A percentile compares a stretch with the other conserved stretches of the same genome.
Conservation (phyloP, 2,888 invertebrate species). For the Rhagonycha lutea region DNA sequence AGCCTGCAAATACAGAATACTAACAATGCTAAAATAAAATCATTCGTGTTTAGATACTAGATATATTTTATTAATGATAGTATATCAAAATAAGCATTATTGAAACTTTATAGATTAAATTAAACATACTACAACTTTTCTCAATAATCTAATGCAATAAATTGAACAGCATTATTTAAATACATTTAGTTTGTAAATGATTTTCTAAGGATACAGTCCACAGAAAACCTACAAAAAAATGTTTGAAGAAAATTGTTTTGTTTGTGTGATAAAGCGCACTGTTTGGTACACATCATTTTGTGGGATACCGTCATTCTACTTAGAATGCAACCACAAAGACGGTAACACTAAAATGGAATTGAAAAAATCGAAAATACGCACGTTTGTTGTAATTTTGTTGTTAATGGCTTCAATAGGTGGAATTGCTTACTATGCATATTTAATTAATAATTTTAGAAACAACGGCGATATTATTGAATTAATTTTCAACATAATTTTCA, state of each 20-base stretch:
- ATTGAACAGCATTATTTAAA: too few relatives aligned
- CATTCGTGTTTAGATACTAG: too few relatives aligned
- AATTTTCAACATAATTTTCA: not conserved
- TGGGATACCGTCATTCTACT: not conserved
- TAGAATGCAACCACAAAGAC: not conserved
- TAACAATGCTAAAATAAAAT: too few relatives aligned
- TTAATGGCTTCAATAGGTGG: not conserved
- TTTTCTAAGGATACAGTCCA: too few relatives aligned
- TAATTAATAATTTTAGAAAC: not conserved
- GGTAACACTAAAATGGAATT: not conserved
- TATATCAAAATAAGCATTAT: too few relatives aligned
- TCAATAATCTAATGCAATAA: too few relatives aligned
- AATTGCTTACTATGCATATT: not conserved
- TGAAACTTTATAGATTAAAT: too few relatives aligned
- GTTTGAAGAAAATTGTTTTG: not conserved
- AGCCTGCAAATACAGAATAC: too few relatives aligned
- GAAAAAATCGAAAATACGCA: not conserved
- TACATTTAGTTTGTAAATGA: too few relatives aligned
- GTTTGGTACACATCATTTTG: not conserved
- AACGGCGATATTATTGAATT: not conserved
- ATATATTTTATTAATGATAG: too few relatives aligned
- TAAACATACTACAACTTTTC: too few relatives aligned
- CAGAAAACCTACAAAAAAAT: not conserved
- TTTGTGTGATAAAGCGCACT: not conserved
- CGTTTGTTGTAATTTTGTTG: not conserved